Evolutionary conservation across 2,113 vertebrate genomes (phyloP), one percentile per base, ranked within the genome.

Genomic region (Falco punctatus): DNA sequence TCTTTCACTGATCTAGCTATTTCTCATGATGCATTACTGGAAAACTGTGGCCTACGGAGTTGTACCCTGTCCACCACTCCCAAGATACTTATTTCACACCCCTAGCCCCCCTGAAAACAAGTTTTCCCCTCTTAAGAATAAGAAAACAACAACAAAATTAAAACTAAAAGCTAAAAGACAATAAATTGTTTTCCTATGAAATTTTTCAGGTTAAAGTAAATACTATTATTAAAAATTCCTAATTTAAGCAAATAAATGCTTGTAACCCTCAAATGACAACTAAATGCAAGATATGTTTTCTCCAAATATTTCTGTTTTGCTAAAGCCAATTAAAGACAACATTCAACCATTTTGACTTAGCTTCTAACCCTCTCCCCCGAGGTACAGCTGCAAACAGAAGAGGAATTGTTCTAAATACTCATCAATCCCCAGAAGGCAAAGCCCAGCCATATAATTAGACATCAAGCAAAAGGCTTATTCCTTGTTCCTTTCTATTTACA

Each of bases 381-480:
- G 89, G 77, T 91, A 92, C 2, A 2, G 42, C 62, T 83, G 46
- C 75, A 96, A 75, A 92, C 71, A 90, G 82, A 93, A 82, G 66
- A 89, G 59, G 69, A 93, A 92, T 88, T 93, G 72, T 78, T 90
- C 75, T 75, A 92, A 95, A 95, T 67, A 93, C 24, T 24, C 64
- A 92, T 62, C 80, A 88, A 42, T 72, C 79, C 77, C 67, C 75
- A 86, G 40, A 83, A 94, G 54, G 83, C 21, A 92, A 86, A 46
- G 48, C 77, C 86, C 69, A 96, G 75, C 12, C 57, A 81, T 27
- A 74, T 75, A 96, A 96, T 91, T 81, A 95, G 83, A 78, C 30
- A 83, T 1, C 4, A 2, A 86, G 74, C 26, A 77, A 94, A 73
- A 82, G 51, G 52, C 33, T 88, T 84, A 28, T 64, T 91, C 48